Evolutionary conservation across 2,888 invertebrate species (phyloP).

Genomic region (Dicycla oo): DNA sequence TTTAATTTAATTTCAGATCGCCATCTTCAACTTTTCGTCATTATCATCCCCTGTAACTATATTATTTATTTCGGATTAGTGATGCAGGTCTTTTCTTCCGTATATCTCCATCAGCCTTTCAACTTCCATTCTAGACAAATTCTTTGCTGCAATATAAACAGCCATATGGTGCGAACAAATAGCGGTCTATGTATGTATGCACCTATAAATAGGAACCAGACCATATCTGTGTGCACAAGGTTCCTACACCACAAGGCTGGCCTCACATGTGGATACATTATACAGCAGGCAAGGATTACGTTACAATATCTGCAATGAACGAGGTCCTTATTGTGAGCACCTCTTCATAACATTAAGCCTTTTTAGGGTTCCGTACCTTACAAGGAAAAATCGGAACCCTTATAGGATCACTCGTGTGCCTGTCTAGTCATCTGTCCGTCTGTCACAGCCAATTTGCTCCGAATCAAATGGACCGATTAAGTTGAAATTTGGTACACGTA

Average conservation of each 20-base stretch:
- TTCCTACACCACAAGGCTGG: conserved; percentile 40
- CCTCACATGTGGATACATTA: neutral
- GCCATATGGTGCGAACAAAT: conserved; percentile 43
- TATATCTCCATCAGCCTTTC: neutral
- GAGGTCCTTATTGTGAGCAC: conserved; percentile 1
- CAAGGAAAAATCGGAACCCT: too few relatives aligned
- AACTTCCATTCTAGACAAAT: neutral
- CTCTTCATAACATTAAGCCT: neutral
- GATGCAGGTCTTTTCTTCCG: neutral
- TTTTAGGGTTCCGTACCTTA: too few relatives aligned
- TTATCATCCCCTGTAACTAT: too few relatives aligned
- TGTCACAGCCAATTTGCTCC: too few relatives aligned
- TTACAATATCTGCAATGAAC: conserved; percentile 23
- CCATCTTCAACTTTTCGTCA: too few relatives aligned
- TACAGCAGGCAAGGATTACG: neutral
- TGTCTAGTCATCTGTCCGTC: too few relatives aligned
- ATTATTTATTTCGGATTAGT: neutral
- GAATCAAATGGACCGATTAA: too few relatives aligned
- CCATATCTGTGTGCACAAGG: conserved; percentile 55
- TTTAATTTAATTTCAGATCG: too few relatives aligned
- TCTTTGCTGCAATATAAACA: neutral
- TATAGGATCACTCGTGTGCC: too few relatives aligned
- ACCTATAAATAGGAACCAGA: conserved; percentile 27
- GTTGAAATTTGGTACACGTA: too few relatives aligned
- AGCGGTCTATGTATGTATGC: conserved; percentile 29